Conservation (phyloP, 2,888 invertebrate genomes). For the Conomelus anceps region DNA sequence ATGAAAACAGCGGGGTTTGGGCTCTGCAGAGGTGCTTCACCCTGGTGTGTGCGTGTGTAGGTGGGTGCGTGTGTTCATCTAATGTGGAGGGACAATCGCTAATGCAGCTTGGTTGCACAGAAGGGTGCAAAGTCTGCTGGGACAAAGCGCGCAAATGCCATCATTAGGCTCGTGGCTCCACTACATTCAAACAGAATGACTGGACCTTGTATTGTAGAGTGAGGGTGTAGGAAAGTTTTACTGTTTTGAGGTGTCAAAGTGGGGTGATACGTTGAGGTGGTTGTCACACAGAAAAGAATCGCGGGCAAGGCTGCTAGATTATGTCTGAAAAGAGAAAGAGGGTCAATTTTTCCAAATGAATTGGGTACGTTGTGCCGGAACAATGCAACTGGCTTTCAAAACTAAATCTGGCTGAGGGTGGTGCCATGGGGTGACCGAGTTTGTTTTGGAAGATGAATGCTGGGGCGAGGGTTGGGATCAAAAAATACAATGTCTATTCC, state of each 20-base stretch:
- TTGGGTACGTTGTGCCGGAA: conserved; percentile 16
- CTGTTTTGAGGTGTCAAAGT: background rate
- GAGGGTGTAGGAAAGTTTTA: background rate
- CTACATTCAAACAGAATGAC: background rate
- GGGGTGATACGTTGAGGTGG: background rate
- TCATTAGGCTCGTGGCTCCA: background rate
- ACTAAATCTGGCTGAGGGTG: background rate
- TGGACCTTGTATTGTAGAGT: background rate
- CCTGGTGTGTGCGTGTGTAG: no score
- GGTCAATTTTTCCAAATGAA: conserved; percentile 31
- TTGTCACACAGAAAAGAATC: background rate
- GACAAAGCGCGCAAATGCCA: background rate
- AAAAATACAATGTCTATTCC: conserved; percentile 4
- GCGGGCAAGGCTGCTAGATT: background rate
- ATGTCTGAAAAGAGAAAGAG: conserved; percentile 7
- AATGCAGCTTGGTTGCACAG: no score
- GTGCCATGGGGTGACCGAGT: background rate
- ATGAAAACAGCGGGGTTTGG: background rate
- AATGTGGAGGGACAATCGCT: background rate
- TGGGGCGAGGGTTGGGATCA: background rate
- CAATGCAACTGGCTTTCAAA: background rate
- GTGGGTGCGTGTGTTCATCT: background rate
- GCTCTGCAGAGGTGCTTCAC: background rate
- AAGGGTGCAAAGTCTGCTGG: background rate
- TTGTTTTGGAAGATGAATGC: background rate